Evolutionary conservation across 2,113 vertebrate genomes (phyloP), one percentile per base, ranked within the genome.

Genomic region (Scortum barcoo): DNA sequence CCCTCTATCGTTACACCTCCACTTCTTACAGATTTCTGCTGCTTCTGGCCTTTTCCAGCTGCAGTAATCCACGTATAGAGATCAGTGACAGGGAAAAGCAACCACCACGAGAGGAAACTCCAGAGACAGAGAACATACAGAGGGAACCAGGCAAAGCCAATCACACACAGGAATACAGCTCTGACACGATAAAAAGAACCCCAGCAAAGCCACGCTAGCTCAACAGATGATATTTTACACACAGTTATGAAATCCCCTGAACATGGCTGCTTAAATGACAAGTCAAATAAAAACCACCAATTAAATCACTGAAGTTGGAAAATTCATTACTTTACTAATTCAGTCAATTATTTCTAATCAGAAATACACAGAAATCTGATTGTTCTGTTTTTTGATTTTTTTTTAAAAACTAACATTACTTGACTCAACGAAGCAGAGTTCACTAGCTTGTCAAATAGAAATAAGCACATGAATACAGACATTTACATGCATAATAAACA

Each of bases 401-500:
- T 67, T n/a, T n/a, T n/a, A n/a, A n/a, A n/a, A 62, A 75, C n/a
- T n/a, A 74, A 68, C 58, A 56, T 62, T 56, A 76, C 53, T 75
- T 22, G 2, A 40, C 33, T 76, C 12, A 69, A 60, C 42, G 4
- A 17, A 26, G 17, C 36, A 70, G 36, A 61, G 61, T 73, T 78
- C 62, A 76, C 69, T 68, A 57, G 63, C 62, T 50, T 65, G 72
- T 85, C 79, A 89, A 70, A 86, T 60, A 76, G 42, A 76, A 76
- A 83, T 38, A 78, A 77, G 62, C 54, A 72, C 79, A 82, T 60
- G 57, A 62, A 67, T 72, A 36, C 42, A 82, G 56, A 85, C 44
- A 50, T 38, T 68, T 58, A 75, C 54, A 85, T 70, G 78, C 80
- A 62, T 82, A 63, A 80, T 57, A 62, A 70, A 78, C 77, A 83